Base-by-base conservation (phyloP, 2,888 invertebrate genomes). In the Acanthosepion pharaonis region DNA sequence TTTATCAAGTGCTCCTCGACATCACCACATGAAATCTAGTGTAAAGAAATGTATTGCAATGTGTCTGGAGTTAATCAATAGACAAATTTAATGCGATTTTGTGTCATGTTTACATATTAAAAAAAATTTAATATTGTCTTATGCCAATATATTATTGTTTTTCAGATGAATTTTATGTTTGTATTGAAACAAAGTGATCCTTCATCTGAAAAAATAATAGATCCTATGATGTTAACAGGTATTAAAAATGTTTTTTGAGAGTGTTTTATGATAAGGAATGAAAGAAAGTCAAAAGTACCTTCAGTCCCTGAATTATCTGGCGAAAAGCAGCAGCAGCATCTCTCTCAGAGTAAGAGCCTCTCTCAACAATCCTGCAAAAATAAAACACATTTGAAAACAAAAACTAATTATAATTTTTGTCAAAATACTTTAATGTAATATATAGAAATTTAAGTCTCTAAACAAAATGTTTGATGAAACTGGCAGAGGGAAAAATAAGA, bases 271-370 rank as follows among this genome's bases (percentile, higher is more conserved):
- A 78, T 48, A 92, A 51, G 28, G 28, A 51, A n/a, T 5, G 18
- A 49, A 15, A 51, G 15, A 51, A 93, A 93, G 25, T 51, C 49
- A n/a, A 23, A n/a, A 95, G 95, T 96, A 97, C 97, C 95, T 96
- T 95, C 18, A 97, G 96, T 15, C 97, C 97, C 42, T 96, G 95
- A 23, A 97, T 95, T 95, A 97, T 97, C 94, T 97, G 96, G 91
- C 95, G 95, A 5, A 97, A 96, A 94, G 97, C 97, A 59, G 94
- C 95, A 4, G 97, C 96, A 48, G 97, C 97, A 95, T 97, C 97
- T 95, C 96, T 97, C 95, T 97, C 97, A 92, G 97, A 97, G 95
- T 97, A 97, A 94, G 95, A 96, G 11, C 97, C 97, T 92, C 96
- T 94, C 9, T 96, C 96, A 20, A 97, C 97, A 94, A 97, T 97